Conservation (phyloP, 2,113 vertebrate genomes). For the Zosterops pallidus region DNA sequence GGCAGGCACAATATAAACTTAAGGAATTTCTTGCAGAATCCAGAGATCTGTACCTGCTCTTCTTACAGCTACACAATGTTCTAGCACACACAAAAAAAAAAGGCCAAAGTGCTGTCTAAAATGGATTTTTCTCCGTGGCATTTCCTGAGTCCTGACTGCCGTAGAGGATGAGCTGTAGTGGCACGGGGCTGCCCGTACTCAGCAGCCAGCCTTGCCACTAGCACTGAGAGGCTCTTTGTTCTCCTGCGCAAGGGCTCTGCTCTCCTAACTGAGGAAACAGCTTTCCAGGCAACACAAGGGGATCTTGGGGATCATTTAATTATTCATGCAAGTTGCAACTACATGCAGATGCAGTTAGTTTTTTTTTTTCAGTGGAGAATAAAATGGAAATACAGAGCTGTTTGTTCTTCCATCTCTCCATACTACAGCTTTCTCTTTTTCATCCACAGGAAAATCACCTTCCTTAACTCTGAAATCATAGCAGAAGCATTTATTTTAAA, state of each 20-base stretch:
- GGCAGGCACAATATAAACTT: not conserved
- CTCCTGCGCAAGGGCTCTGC: not conserved
- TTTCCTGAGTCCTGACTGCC: not conserved
- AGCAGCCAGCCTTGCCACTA: not conserved
- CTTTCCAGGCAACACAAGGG: slow-evolving; percentile 16
- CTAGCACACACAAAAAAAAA: not conserved
- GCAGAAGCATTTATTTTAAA: slow-evolving; percentile 9
- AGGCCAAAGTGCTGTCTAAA: not conserved
- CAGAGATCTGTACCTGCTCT: not conserved
- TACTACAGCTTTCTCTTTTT: not conserved
- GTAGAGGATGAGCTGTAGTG: not conserved
- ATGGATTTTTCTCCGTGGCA: rapidly evolving
- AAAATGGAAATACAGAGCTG: slow-evolving; percentile 17
- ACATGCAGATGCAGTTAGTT: slow-evolving; percentile 30
- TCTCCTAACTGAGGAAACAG: not conserved
- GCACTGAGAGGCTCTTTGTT: not conserved
- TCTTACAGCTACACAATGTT: not conserved
- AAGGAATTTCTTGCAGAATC: not conserved
- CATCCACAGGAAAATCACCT: not conserved
- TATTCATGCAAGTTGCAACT: slow-evolving; percentile 55
- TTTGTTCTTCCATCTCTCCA: not conserved
- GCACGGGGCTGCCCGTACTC: not conserved
- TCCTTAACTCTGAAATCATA: not conserved
- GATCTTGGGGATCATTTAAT: slow-evolving; percentile 30
- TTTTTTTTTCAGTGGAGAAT: slow-evolving; percentile 5